Evolutionary conservation across 2,888 invertebrate genomes (phyloP).

Genomic region (Melinopterus prodromus): DNA sequence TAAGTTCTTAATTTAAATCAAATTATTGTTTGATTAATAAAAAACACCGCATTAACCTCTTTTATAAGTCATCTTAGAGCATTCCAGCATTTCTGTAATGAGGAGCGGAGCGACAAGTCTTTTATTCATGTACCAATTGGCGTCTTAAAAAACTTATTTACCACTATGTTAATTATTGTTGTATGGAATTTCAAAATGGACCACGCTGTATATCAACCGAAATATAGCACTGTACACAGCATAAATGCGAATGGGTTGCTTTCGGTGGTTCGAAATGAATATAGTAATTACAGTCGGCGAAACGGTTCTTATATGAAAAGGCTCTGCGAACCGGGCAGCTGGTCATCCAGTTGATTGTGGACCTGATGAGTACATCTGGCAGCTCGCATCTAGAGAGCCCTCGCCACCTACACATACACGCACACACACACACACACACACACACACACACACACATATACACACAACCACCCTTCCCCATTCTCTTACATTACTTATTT

Average conservation of each 20-base stretch:
- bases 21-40: too few species aligned
- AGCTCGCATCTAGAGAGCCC: conserved; percentile 54
- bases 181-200: neutral
- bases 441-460: conserved; percentile 29
- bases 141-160: too few species aligned
- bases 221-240: neutral
- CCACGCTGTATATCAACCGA: neutral
- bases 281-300: conserved; percentile 19
- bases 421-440: conserved; percentile 32
- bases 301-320: conserved; percentile 31
- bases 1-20: too few species aligned
- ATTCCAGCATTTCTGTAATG: too few species aligned
- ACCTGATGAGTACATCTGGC: conserved; percentile 57
- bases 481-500: conserved; percentile 47
- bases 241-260: neutral
- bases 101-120: too few species aligned
- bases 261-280: conserved; percentile 18
- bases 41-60: too few species aligned
- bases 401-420: conserved; percentile 33
- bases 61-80: too few species aligned
- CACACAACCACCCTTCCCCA: conserved; percentile 43
- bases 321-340: conserved; percentile 51
- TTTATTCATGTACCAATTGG: too few species aligned
- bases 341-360: conserved; percentile 55
- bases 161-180: too few species aligned